Evolutionary conservation across 2,888 invertebrate genomes (phyloP).

Genomic region (Parochlus steinenii): DNA sequence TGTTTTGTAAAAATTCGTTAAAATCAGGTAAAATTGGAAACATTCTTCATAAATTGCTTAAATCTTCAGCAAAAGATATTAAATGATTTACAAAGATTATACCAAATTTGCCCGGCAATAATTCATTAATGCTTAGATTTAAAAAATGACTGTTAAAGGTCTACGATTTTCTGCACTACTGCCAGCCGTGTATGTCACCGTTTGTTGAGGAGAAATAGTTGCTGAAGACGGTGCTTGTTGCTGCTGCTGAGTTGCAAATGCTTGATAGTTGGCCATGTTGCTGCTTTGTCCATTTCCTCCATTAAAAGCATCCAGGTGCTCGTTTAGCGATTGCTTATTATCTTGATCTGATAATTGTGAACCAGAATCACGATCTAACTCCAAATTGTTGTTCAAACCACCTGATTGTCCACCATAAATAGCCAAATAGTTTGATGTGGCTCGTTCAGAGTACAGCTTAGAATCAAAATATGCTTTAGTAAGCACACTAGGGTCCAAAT

Average conservation of each 20-base stretch:
- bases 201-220: background rate
- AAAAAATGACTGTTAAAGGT: conserved; percentile 31
- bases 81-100: too few relatives aligned
- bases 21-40: too few relatives aligned
- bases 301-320: conserved; percentile 12
- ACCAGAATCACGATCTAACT: conserved; percentile 4
- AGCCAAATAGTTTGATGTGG: conserved; percentile 31
- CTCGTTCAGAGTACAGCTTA: conserved; percentile 32
- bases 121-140: too few relatives aligned
- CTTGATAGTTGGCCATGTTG: too few relatives aligned
- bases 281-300: background rate
- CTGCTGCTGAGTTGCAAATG: conserved; percentile 25
- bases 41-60: too few relatives aligned
- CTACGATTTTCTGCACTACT: conserved; percentile 27
- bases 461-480: conserved; percentile 32
- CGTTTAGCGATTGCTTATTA: conserved; percentile 1
- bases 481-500: conserved; percentile 30
- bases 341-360: conserved; percentile 7
- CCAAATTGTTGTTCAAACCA: conserved; percentile 1
- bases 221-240: too few relatives aligned
- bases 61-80: too few relatives aligned
- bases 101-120: too few relatives aligned
- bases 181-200: conserved; percentile 4
- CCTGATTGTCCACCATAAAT: conserved; percentile 23
- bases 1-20: too few relatives aligned